Evolutionary conservation across 2,797 vertebrate genomes (phyloP), one percentile per base, ranked within the genome.

Genomic region (Coregonus sp.): DNA sequence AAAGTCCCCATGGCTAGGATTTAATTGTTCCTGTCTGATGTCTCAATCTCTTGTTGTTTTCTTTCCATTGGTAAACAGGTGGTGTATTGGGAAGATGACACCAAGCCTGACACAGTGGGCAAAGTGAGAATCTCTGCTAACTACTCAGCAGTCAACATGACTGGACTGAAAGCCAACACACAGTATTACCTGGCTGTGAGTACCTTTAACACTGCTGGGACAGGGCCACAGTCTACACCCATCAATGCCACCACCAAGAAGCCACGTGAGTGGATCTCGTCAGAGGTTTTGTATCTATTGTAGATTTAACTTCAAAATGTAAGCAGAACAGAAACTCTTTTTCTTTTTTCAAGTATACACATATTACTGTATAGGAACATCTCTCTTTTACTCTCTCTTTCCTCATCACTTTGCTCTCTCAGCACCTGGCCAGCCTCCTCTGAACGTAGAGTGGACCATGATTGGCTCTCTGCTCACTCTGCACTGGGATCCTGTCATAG

Each of bases 171-270:
- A 87, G 96, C 96, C 70, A 96, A 96, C 90, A 92, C 95, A 2
- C 94, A 81, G 0, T 98, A 98, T 90, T 97, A 95, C 87, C 89
- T 96, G 54, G 93, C 96, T 31, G 96, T 97, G 80, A 93, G 96
- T n/a, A 96, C 97, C 50, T 98, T 95, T 79, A 99, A 98, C 85
- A 98, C 96, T 0, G 97, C 97, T 0, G 97, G 97, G 18, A 89
- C 95, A 0, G 97, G 97, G 25, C 96, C 97, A 7, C 97, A 96
- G 74, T 97, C 96, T 0, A 85, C 83, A n/a, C 95, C 96, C 0
- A 95, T 97, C 75, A 98, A 98, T 70, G 91, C 93, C 76, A 99
- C 97, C 86, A 99, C 97, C 31, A 97, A 96, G 93, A 98, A 98
- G 88, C 94, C 96, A 83, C 96, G 97, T 99, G 91, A 91, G 97